Percentiles rank a stretch among this genome's conserved stretches.
Conservation (phyloP, 1,140 invertebrate species). For the Caenorhabditis remanei region DNA sequence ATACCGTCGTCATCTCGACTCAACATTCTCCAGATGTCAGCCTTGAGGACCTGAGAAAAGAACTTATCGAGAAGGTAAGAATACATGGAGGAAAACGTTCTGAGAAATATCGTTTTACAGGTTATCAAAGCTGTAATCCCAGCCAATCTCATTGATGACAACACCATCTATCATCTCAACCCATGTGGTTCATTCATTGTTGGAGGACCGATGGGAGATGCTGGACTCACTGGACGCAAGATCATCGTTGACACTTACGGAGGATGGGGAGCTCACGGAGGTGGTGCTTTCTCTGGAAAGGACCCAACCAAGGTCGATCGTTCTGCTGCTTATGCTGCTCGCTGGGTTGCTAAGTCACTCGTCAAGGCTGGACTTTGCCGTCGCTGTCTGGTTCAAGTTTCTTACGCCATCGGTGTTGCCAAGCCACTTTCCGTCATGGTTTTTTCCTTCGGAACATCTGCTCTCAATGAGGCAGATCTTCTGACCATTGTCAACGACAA, state of each 20-base stretch:
- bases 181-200: conserved; percentile 95
- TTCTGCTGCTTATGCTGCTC: conserved; percentile 93
- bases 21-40: conserved; percentile 94
- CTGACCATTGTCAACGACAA: conserved; percentile 94
- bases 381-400: conserved; percentile 90
- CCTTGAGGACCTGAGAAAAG: conserved; percentile 87
- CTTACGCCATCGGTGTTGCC: conserved; percentile 94
- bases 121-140: conserved; percentile 85
- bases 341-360: conserved; percentile 92
- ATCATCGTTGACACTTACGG: conserved; percentile 98
- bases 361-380: conserved; percentile 90
- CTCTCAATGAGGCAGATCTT: conserved; percentile 88
- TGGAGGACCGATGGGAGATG: conserved; percentile 83
- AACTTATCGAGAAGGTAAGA: conserved; percentile 83
- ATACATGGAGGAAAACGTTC: background rate
- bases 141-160: conserved; percentile 88
- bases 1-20: conserved; percentile 95
- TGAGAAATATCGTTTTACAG: background rate
- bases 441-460: conserved; percentile 95
- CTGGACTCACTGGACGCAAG: conserved; percentile 94
- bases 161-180: conserved; percentile 94
- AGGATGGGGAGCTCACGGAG: conserved; percentile 96
- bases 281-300: conserved; percentile 95
- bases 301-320: conserved; percentile 96
- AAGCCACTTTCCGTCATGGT: conserved; percentile 95